phyloP scores from a whole-genome alignment of 2,888 invertebrate genomes.

The Apamea sordens region DNA sequence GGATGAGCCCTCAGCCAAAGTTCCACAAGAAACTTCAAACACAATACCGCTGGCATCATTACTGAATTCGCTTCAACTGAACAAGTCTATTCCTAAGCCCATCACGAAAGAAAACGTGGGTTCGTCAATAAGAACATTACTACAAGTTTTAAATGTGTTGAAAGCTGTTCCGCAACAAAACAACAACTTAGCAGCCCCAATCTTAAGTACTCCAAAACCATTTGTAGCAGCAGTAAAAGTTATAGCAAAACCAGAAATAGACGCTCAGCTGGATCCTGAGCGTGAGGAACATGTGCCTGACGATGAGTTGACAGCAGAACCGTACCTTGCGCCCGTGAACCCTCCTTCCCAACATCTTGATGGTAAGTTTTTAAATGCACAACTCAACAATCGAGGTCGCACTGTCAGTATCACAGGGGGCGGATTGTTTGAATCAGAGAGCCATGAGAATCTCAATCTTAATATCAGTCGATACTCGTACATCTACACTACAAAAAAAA shows the following conservation, averaged over 20 bases:
- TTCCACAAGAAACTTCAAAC: slow-evolving; percentile 71
- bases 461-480: neutral
- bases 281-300: slow-evolving; percentile 43
- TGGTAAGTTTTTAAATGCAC: slow-evolving; percentile 73
- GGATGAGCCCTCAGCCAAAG: slow-evolving; percentile 73
- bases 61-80: slow-evolving; percentile 93
- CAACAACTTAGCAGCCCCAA: slow-evolving; percentile 80
- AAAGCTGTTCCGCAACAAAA: slow-evolving; percentile 87
- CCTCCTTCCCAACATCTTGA: slow-evolving; percentile 86
- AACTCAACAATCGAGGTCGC: neutral
- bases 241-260: slow-evolving; percentile 72
- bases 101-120: slow-evolving; percentile 94
- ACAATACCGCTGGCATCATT: slow-evolving; percentile 87
- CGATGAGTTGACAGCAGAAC: slow-evolving; percentile 80
- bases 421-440: neutral
- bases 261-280: slow-evolving; percentile 34
- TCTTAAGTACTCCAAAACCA: slow-evolving; percentile 83
- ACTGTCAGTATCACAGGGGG: neutral
- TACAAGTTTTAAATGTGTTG: slow-evolving; percentile 93
- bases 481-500: too few relatives aligned
- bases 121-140: slow-evolving; percentile 94
- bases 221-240: slow-evolving; percentile 74
- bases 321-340: slow-evolving; percentile 81
- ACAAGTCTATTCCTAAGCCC: slow-evolving; percentile 94
- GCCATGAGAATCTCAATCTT: neutral